Percentiles rank a stretch among this genome's conserved stretches.
These are phyloP conservation scores for Halcyon badia DNA, from an alignment of 2,797 vertebrate genomes.

Conservation along the genomic window DNA sequence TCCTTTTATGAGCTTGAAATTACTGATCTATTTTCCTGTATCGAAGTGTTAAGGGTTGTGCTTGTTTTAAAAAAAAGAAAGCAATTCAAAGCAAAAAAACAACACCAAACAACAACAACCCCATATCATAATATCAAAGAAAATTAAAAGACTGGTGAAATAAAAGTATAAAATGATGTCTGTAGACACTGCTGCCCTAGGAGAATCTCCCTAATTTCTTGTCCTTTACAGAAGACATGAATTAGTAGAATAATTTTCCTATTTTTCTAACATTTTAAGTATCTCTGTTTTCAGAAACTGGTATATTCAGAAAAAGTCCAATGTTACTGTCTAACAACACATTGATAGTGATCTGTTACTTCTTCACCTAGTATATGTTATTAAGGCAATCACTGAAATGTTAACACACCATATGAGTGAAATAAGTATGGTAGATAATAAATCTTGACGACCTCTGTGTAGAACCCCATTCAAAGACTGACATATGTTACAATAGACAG, in stretches of 20 bases:
- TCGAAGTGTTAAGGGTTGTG: neutral
- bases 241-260: neutral
- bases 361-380: neutral
- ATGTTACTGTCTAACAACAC: neutral
- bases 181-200: neutral
- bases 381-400: neutral
- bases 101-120: neutral
- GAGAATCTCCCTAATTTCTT: neutral
- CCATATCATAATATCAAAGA: neutral
- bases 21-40: neutral
- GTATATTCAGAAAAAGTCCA: neutral
- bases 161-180: neutral
- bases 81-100: neutral
- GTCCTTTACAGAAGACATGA: neutral
- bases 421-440: neutral
- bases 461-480: neutral
- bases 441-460: neutral
- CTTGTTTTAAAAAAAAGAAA: neutral
- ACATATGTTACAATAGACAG: neutral
- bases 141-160: neutral
- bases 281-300: neutral
- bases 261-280: neutral
- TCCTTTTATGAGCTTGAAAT: conserved; percentile 21
- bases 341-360: neutral
- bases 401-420: neutral